Evolutionary conservation across 23 tunicate species (phyloP).

Genomic region (Halocynthia roretzi): DNA sequence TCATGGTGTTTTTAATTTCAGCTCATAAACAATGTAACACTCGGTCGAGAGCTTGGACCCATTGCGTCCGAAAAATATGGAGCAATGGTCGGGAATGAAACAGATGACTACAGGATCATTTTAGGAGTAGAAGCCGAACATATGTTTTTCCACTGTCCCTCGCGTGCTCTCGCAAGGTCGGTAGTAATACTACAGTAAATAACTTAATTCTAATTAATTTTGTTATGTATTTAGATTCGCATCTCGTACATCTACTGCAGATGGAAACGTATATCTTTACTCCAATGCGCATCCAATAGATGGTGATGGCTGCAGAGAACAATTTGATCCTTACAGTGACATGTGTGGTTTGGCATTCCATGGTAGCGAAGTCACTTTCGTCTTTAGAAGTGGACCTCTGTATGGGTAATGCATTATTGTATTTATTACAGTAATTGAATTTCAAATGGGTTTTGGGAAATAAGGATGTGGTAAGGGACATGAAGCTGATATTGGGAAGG

Average conservation of each 20-base stretch:
- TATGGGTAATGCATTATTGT: constrained; percentile 12
- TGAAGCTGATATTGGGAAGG: too few species aligned
- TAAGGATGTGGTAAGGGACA: too few species aligned
- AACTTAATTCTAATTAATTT: neutral
- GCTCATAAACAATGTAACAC: neutral
- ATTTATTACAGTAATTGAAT: too few species aligned
- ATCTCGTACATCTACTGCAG: neutral
- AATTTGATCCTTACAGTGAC: constrained; percentile 12
- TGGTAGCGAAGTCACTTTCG: constrained; percentile 28
- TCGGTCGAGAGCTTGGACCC: constrained; percentile 29
- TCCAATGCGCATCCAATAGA: constrained; percentile 42
- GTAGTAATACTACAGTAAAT: neutral
- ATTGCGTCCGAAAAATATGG: constrained; percentile 18
- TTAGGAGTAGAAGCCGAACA: constrained; percentile 35
- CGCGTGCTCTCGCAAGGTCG: constrained; percentile 33
- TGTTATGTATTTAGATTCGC: constrained; percentile 5
- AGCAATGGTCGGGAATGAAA: neutral
- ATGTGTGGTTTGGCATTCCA: constrained; percentile 43
- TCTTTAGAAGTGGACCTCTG: constrained; percentile 40
- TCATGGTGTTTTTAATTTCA: too few species aligned
- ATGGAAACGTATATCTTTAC: constrained; percentile 26
- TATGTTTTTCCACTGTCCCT: constrained; percentile 44
- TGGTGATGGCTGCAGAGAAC: constrained; percentile 35
- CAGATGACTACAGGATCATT: constrained; percentile 3
- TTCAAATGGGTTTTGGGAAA: too few species aligned